Conservation (phyloP, 2,888 invertebrate genomes). For the Agrotis clavis region DNA sequence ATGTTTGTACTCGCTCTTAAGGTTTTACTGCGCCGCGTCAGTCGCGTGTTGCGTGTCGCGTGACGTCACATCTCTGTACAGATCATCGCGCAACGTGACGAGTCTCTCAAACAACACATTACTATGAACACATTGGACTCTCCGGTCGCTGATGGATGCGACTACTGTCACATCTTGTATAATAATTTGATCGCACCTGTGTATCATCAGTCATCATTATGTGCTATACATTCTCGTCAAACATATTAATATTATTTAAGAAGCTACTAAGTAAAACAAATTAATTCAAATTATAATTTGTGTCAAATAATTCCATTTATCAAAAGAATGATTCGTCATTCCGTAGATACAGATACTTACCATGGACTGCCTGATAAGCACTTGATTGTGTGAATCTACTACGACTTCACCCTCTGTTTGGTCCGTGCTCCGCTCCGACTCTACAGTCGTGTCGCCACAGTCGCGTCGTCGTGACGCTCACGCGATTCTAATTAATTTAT, state of each 20-base stretch:
- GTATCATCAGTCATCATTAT: conserved; percentile 10
- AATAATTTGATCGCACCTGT: conserved; percentile 9
- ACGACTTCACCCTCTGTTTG: not conserved
- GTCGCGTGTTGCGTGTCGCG: conserved; percentile 17
- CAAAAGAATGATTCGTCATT: not conserved
- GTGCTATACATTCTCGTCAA: conserved; percentile 40
- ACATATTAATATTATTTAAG: not conserved
- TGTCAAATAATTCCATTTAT: not conserved
- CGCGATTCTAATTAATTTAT: conserved; percentile 48
- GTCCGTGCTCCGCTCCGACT: not conserved
- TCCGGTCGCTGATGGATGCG: conserved; percentile 15
- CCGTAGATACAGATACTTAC: too few species aligned
- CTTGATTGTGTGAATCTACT: not conserved
- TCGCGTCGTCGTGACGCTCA: conserved; percentile 5
- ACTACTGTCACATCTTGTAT: not conserved
- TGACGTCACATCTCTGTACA: conserved; percentile 42
- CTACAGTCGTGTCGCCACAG: not conserved
- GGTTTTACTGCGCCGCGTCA: conserved; percentile 65
- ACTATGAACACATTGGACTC: conserved; percentile 23
- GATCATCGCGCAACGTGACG: conserved; percentile 30
- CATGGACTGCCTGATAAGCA: not conserved
- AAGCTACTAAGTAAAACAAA: not conserved
- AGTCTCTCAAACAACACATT: conserved; percentile 36
- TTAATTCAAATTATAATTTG: not conserved
- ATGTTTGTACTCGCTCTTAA: conserved; percentile 82